Percentiles rank a stretch among this genome's conserved stretches.
Evolutionary conservation across 1,140 invertebrate species (phyloP).

Genomic region (Prorops nasuta): DNA sequence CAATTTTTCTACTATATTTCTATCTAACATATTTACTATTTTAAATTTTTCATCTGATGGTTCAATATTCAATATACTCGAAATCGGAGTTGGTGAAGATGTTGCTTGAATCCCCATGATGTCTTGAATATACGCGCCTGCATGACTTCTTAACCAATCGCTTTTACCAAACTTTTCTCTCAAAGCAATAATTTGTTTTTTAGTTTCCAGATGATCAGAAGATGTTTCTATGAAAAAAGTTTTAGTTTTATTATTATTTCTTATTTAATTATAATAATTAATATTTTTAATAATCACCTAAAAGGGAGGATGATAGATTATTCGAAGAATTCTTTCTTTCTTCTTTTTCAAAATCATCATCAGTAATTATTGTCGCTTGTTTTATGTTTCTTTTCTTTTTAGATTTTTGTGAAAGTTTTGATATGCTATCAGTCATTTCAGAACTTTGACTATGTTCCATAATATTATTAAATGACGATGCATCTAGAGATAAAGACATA

Average conservation of each 20-base stretch:
- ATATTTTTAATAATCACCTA: constrained; percentile 10
- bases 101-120: constrained; percentile 55
- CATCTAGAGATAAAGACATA: not conserved
- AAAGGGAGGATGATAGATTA: constrained; percentile 21
- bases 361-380: constrained; percentile 45
- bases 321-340: constrained; percentile 19
- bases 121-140: constrained; percentile 57
- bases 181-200: constrained; percentile 61
- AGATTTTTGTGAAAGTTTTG: constrained; percentile 14
- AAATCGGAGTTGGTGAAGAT: not conserved
- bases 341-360: constrained; percentile 34
- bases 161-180: constrained; percentile 60
- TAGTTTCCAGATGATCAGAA: constrained; percentile 60
- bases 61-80: not conserved
- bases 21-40: too few species aligned
- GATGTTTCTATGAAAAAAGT: constrained; percentile 32
- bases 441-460: constrained; percentile 13
- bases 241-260: not conserved
- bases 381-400: constrained; percentile 33
- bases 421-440: constrained; percentile 15
- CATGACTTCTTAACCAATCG: constrained; percentile 62
- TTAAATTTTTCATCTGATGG: not conserved
- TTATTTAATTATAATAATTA: not conserved
- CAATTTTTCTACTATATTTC: too few species aligned
- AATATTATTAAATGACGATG: not conserved